A percentile compares a stretch with the other conserved stretches of the same genome.
phyloP scores from a whole-genome alignment of 2,113 vertebrate genomes.

The Chionodraco myersi region DNA sequence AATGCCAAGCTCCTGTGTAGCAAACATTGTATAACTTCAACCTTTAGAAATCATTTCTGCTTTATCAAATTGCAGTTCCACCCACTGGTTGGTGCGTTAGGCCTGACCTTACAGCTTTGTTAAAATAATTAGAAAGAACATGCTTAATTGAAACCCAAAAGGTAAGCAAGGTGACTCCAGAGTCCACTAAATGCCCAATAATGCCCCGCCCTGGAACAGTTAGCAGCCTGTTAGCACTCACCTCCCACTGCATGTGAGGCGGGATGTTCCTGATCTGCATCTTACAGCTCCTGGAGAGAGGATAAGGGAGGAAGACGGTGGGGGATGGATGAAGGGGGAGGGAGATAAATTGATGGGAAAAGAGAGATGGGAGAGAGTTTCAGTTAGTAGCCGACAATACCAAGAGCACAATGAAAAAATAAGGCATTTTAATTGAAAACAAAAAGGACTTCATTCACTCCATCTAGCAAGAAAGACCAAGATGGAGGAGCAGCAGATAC shows the following conservation, averaged over 20 bases:
- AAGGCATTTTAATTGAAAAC: neutral
- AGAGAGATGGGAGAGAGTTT: constrained; percentile 7
- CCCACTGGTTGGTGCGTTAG: neutral
- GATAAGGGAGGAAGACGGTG: constrained; percentile 30
- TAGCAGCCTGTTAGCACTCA: constrained; percentile 82
- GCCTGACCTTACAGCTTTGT: constrained; percentile 6
- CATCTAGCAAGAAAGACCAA: neutral
- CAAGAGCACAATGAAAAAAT: constrained; percentile 20
- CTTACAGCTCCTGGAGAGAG: constrained; percentile 90
- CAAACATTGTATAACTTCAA: neutral
- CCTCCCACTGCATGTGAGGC: constrained; percentile 97
- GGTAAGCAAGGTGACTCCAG: constrained; percentile 41
- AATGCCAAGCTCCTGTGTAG: neutral
- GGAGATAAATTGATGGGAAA: constrained; percentile 23
- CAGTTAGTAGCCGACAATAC: constrained; percentile 42
- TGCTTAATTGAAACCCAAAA: constrained; percentile 48
- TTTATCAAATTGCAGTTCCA: neutral
- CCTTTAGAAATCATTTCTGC: constrained; percentile 3
- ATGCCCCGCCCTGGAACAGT: constrained; percentile 65
- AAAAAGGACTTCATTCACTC: neutral
- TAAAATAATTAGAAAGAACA: constrained; percentile 17
- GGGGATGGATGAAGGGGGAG: constrained; percentile 14
- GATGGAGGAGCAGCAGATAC: constrained; percentile 23
- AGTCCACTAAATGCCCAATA: constrained; percentile 46
- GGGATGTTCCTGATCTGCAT: constrained; percentile 97